Percentiles rank a stretch among this genome's conserved stretches.
These are phyloP conservation scores for Leptinotarsa rubiginosa DNA, from an alignment of 2,888 invertebrate species.

Conservation along the genomic window DNA sequence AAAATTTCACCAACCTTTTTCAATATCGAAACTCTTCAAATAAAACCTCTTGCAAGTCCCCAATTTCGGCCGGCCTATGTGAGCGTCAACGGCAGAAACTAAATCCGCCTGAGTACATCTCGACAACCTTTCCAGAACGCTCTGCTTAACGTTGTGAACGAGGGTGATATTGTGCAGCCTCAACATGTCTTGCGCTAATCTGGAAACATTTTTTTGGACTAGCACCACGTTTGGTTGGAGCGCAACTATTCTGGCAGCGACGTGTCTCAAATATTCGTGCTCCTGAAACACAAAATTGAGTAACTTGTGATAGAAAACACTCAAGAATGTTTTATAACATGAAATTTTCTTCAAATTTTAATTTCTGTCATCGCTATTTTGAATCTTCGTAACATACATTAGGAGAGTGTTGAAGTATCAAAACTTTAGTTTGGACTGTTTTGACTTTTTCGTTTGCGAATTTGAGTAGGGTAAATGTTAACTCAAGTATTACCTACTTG, in stretches of 20 bases:
- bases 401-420: too few species aligned
- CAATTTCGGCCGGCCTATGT: slow-evolving; percentile 82
- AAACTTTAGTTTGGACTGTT: too few species aligned
- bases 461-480: neutral
- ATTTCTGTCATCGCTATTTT: too few species aligned
- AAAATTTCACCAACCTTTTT: slow-evolving; percentile 62
- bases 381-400: too few species aligned
- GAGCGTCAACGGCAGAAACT: slow-evolving; percentile 88
- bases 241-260: slow-evolving; percentile 86
- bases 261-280: slow-evolving; percentile 85
- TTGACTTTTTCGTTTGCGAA: too few species aligned
- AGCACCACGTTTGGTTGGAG: slow-evolving; percentile 89
- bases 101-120: slow-evolving; percentile 87
- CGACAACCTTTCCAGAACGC: slow-evolving; percentile 82
- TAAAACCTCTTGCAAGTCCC: slow-evolving; percentile 89
- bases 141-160: slow-evolving; percentile 85
- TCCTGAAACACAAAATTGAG: slow-evolving; percentile 69
- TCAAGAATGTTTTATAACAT: too few species aligned
- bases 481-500: slow-evolving; percentile 72
- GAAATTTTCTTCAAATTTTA: too few species aligned
- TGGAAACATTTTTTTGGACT: slow-evolving; percentile 89
- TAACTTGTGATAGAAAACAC: too few species aligned
- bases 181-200: slow-evolving; percentile 86
- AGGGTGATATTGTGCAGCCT: slow-evolving; percentile 85
- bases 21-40: slow-evolving; percentile 71